Base-by-base conservation (phyloP, 2,113 vertebrate genomes). In the Eupsittula cactorum region DNA sequence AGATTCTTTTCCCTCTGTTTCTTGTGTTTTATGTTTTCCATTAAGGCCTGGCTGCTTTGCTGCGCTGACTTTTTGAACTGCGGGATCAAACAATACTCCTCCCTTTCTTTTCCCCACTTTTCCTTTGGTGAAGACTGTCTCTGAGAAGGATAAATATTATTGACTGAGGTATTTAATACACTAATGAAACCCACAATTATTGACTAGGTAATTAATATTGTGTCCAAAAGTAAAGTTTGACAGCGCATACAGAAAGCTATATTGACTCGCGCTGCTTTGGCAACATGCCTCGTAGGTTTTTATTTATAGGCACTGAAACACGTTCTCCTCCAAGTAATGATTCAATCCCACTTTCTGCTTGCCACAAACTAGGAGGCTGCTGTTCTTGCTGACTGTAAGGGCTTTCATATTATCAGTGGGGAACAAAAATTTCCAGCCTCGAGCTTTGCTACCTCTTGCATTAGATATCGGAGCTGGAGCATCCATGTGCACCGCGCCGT, bases 181-280 rank as follows among this genome's bases (percentile, higher is more conserved):
- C 98, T 98, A 98, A 98, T 98, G 98, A 98, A 98, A 98, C 97
- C 97, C 97, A 87, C 96, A 65, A 90, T 95, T 98, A 98, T 98
- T 62, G 98, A 98, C 97, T 97, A 79, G 79, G 96, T 98, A 98
- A 98, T 98, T 98, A 98, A 98, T 98, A 98, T 92, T 97, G 98
- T 97, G 97, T 98, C 97, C 97, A 96, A 97, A 98, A 98, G 98
- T 98, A 97, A 98, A 97, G 94, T 97, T 98, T 97, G 97, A 97
- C 97, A 97, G 96, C 41, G 82, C 95, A 87, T 93, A 92, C 91
- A 84, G 96, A 97, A 93, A 96, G 97, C 95, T 46, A 33, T 97
- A 98, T 98, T 98, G 98, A 98, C 97, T 95, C 42, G 84, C 28
- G 86, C 96, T 94, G 80, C 94, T 96, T 87, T 96, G 97, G 97